A percentile compares a stretch with the other conserved stretches of the same genome.
Evolutionary conservation across 2,888 invertebrate species (phyloP).

Genomic region (Cepaea hortensis): DNA sequence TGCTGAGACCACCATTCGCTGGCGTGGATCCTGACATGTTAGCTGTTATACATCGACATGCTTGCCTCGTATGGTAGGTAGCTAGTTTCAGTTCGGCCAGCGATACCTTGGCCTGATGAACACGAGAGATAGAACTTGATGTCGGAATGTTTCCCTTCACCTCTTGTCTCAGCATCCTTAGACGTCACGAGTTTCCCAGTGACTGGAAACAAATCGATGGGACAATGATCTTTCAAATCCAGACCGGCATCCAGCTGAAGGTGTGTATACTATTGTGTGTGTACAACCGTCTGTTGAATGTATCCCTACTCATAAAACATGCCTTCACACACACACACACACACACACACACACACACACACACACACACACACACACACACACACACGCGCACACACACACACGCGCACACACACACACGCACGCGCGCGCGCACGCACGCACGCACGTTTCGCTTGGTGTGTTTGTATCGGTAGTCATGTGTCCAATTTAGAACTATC

Average conservation of each 20-base stretch:
- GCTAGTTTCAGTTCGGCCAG: not conserved
- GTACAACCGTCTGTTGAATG: not conserved
- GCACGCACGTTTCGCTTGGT: no score
- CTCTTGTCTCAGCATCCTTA: slow-evolving; percentile 41
- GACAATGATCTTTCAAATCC: slow-evolving; percentile 19
- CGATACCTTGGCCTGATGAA: not conserved
- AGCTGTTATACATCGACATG: no score
- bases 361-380: not conserved
- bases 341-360: not conserved
- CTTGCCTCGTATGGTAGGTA: not conserved
- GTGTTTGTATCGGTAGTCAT: no score
- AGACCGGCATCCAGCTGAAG: not conserved
- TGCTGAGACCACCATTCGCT: no score
- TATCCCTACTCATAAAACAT: not conserved
- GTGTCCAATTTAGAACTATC: no score
- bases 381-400: not conserved
- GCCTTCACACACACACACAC: not conserved
- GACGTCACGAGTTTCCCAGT: slow-evolving; percentile 20
- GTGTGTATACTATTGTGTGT: slow-evolving; percentile 23
- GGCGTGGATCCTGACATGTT: no score
- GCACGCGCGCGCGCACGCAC: not conserved
- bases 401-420: not conserved
- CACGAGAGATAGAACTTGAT: not conserved
- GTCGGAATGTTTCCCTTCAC: slow-evolving; percentile 44
- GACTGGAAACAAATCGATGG: slow-evolving; percentile 46